Evolutionary conservation across 2,888 invertebrate genomes (phyloP).

Genomic region (Chloroclysta siterata): DNA sequence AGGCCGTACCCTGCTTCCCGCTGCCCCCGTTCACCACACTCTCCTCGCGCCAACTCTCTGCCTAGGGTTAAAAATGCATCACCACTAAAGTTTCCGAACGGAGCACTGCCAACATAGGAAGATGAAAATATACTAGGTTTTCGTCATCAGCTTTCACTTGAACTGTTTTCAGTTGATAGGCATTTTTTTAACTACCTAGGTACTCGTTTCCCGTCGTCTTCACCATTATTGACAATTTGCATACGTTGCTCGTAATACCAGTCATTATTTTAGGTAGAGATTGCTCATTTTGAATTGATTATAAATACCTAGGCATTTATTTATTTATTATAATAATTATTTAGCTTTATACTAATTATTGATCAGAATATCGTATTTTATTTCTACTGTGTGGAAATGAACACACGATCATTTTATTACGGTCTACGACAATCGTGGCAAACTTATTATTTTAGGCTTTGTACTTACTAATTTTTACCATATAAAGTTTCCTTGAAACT

Average conservation of each 20-base stretch:
- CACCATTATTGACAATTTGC: conserved; percentile 6
- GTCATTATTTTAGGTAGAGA: neutral
- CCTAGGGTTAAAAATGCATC: conserved; percentile 59
- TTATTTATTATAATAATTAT: too few relatives aligned
- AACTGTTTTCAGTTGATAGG: neutral
- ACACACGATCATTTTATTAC: too few relatives aligned
- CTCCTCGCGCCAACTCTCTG: conserved; percentile 64
- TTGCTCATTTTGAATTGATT: neutral
- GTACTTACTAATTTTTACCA: too few relatives aligned
- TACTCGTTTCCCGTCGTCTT: neutral
- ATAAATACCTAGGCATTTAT: conserved; percentile 1
- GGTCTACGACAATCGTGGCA: too few relatives aligned
- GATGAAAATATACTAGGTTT: neutral
- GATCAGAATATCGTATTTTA: conserved; percentile 1
- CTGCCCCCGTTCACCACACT: conserved; percentile 49
- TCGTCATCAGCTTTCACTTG: neutral
- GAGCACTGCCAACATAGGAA: conserved; percentile 37
- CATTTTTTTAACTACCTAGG: neutral
- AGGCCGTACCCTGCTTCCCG: conserved; percentile 62
- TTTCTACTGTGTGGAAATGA: conserved; percentile 18
- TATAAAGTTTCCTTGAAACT: too few relatives aligned
- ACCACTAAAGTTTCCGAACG: conserved; percentile 63
- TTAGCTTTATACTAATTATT: conserved; percentile 9
- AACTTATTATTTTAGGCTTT: too few relatives aligned
- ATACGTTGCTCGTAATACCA: conserved; percentile 2